Base-by-base conservation (phyloP, 2,113 vertebrate species). In the Nothocercus julius region DNA sequence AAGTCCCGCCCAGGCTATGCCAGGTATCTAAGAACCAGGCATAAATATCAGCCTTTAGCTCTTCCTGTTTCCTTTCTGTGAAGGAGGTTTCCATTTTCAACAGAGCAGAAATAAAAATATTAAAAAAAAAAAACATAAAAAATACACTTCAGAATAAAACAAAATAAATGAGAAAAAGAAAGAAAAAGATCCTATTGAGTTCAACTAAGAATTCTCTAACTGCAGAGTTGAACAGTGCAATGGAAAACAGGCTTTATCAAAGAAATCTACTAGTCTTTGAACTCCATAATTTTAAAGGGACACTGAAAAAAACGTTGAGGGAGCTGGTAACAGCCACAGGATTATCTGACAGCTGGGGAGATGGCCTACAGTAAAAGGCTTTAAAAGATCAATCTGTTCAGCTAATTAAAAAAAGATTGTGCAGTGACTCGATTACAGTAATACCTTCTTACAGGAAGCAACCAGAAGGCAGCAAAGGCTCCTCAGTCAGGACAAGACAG, bases 301-400 rank as follows among this genome's bases (percentile, higher is more conserved):
- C 11, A 8, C 28, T 82, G 36, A 66, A 92, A 90, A 90, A 93
- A 79, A 16, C 32, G 25, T 5, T 87, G 54, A 30, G 59, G 45
- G 63, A 85, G n/a, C 36, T 69, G 70, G 1, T 38, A 87, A 77
- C 36, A 91, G 42, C 73, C 66, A 79, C 62, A 0, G 0, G 87
- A 83, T 95, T 95, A 94, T 78, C 3, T 74, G 82, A 89, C 91
- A 95, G 89, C 89, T 96, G 89, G 89, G 11, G 86, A 93, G 84
- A 69, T 22, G 22, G 63, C 76, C 68, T 34, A 47, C 61, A 91
- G 58, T 42, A 87, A 85, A 69, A 87, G 75, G 74, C 42, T 95
- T 93, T 28, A 68, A 82, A 73, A 83, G 63, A 87, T 75, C 61
- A 81, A 89, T 74, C 87, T 85, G 85, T 47, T 91, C 7, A 92